Evolutionary conservation across 2,113 vertebrate genomes (phyloP).

Genomic region (Callithrix jacchus): DNA sequence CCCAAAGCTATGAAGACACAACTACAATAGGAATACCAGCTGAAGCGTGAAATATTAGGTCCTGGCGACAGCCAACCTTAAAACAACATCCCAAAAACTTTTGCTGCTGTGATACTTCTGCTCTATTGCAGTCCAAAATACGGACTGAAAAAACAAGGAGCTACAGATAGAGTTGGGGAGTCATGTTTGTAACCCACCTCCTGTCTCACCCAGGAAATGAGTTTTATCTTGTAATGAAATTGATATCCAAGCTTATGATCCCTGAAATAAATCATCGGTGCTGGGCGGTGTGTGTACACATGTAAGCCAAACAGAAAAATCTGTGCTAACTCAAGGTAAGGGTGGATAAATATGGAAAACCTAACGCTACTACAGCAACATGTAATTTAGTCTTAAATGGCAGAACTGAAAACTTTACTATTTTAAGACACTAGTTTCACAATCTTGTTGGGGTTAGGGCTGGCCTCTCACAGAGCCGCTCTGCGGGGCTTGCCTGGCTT

Average conservation of each 20-base stretch:
- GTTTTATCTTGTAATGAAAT: conserved; percentile 24
- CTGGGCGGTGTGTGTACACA: not conserved
- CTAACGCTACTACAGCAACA: not conserved
- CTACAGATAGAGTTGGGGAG: not conserved
- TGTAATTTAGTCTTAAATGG: conserved; percentile 11
- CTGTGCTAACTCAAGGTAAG: conserved; percentile 57
- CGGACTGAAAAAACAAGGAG: not conserved
- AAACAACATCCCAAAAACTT: not conserved
- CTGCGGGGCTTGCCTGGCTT: not conserved
- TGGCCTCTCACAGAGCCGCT: not conserved
- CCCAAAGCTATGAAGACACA: conserved; percentile 16
- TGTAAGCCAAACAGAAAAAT: conserved; percentile 57
- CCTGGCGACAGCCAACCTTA: not conserved
- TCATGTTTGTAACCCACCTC: not conserved
- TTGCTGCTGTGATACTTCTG: not conserved
- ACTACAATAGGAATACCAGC: not conserved
- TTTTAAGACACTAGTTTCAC: conserved; percentile 30
- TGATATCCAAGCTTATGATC: not conserved
- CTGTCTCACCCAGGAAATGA: not conserved
- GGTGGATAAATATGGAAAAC: conserved; percentile 27
- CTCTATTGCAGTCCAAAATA: not conserved
- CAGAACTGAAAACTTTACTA: conserved; percentile 8
- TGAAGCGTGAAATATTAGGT: conserved; percentile 45
- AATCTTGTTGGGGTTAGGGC: not conserved
- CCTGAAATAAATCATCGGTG: not conserved